Evolutionary conservation across 2,113 vertebrate species (phyloP).

Genomic region (Mirza zaza): DNA sequence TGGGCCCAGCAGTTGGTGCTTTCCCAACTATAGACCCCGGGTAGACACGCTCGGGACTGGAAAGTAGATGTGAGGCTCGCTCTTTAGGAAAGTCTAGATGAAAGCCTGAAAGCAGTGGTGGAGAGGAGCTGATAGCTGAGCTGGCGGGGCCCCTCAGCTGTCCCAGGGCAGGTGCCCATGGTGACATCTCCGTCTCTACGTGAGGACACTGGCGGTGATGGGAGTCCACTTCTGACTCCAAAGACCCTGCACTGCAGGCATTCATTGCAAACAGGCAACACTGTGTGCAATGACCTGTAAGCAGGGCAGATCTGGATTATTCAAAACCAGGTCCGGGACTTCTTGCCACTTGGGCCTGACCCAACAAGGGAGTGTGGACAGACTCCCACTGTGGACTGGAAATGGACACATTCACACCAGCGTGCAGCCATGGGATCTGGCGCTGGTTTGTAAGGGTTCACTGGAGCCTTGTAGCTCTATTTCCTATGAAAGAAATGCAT

Average conservation of each 20-base stretch:
- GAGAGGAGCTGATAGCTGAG: rapidly evolving
- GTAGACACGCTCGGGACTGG: background rate
- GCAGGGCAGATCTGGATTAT: background rate
- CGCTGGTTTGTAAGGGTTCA: background rate
- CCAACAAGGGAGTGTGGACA: background rate
- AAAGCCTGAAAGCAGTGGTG: background rate
- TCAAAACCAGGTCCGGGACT: background rate
- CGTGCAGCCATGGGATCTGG: background rate
- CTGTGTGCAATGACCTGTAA: background rate
- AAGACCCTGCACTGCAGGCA: background rate
- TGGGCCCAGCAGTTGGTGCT: too few species aligned
- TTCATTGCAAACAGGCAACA: background rate
- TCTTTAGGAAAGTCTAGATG: background rate
- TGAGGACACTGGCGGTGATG: background rate
- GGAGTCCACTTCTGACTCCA: background rate
- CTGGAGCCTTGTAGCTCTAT: background rate
- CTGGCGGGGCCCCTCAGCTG: background rate
- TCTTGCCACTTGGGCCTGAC: background rate
- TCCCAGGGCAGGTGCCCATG: background rate
- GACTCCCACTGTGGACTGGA: too few species aligned
- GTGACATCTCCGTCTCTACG: background rate
- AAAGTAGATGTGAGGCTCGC: background rate
- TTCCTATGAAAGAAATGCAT: background rate
- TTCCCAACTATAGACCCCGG: background rate
- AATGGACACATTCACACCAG: background rate